Evolutionary conservation across 1,140 invertebrate genomes (phyloP).

Genomic region (Phymorhynchus buccinoides): DNA sequence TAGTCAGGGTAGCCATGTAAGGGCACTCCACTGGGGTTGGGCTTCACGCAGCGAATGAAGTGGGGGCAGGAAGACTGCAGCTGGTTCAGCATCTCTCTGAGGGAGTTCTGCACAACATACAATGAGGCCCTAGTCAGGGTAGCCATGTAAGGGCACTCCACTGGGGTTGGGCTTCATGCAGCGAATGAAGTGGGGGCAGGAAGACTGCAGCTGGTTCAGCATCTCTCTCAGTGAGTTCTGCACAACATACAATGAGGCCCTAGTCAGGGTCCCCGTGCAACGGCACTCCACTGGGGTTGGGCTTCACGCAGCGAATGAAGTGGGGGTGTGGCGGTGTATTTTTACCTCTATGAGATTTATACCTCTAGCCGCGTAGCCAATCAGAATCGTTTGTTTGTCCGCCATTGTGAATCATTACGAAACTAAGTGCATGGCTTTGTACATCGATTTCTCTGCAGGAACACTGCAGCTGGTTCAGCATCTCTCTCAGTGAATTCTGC

Average conservation of each 20-base stretch:
- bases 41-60: conserved; percentile 68
- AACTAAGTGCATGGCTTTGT: conserved; percentile 44
- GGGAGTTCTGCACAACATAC: conserved; percentile 66
- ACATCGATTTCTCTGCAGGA: conserved; percentile 64
- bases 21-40: conserved; percentile 56
- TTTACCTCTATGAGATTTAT: conserved; percentile 65
- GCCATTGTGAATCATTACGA: no score
- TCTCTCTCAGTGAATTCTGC: conserved; percentile 64
- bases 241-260: no score
- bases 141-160: conserved; percentile 53
- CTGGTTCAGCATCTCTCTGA: conserved; percentile 60
- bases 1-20: conserved; percentile 55
- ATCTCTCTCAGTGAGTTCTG: conserved; percentile 65
- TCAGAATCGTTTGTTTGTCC: conserved; percentile 57
- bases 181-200: conserved; percentile 65
- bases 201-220: conserved; percentile 54
- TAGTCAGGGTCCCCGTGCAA: conserved; percentile 57
- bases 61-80: conserved; percentile 59
- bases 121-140: conserved; percentile 56
- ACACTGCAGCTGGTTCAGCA: conserved; percentile 56
- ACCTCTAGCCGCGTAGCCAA: no score
- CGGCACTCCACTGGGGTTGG: conserved; percentile 57
- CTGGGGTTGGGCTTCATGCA: conserved; percentile 67
- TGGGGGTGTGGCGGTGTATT: conserved; percentile 63
- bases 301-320: conserved; percentile 68